Conservation (phyloP, 2,888 invertebrate genomes). For the Stegana nigrithorax region DNA sequence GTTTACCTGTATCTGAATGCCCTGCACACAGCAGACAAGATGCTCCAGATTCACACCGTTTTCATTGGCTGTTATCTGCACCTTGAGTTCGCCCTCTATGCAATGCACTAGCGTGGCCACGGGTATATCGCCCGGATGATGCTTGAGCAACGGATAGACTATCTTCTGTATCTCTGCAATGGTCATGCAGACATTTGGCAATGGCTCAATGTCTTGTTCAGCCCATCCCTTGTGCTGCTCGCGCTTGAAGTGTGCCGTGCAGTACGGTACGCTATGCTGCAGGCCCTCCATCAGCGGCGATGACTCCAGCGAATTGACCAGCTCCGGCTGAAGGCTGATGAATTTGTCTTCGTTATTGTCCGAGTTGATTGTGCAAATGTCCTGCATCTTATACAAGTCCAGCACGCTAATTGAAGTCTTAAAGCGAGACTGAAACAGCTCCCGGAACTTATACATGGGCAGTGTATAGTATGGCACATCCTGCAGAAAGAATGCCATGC, state of each 20-base stretch:
- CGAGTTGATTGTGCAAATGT: constrained; percentile 80
- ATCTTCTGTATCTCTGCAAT: constrained; percentile 65
- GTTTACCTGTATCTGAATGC: constrained; percentile 71
- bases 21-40: constrained; percentile 84
- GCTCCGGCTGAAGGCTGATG: constrained; percentile 75
- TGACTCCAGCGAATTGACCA: constrained; percentile 71
- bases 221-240: constrained; percentile 81
- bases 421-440: constrained; percentile 83
- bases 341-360: constrained; percentile 79
- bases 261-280: constrained; percentile 73
- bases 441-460: constrained; percentile 84
- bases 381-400: constrained; percentile 79
- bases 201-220: constrained; percentile 78
- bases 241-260: constrained; percentile 72
- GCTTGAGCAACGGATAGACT: constrained; percentile 64
- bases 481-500: constrained; percentile 51
- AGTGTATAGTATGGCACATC: constrained; percentile 81
- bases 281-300: constrained; percentile 69
- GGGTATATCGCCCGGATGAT: constrained; percentile 66
- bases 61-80: constrained; percentile 65
- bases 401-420: constrained; percentile 78
- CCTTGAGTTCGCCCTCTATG: constrained; percentile 63
- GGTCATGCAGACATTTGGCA: constrained; percentile 71
- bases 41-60: constrained; percentile 90
- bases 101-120: constrained; percentile 67